These are phyloP conservation scores for Ochotona curzoniae DNA, from an alignment of 2,113 vertebrate genomes.

Conservation along the genomic window DNA sequence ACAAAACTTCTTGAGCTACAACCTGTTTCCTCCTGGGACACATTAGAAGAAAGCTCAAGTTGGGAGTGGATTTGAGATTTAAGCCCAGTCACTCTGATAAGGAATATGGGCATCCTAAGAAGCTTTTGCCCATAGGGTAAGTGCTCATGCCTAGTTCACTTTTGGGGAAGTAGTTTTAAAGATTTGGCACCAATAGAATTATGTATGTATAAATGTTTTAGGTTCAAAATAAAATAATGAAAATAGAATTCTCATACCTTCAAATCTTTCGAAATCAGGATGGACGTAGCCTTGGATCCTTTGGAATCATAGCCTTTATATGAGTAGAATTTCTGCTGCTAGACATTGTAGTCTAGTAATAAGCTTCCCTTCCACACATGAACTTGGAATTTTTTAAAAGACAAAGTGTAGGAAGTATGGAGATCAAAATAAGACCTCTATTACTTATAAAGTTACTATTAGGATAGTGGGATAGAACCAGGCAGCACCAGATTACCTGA, in stretches of 20 bases:
- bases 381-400: slow-evolving; percentile 28
- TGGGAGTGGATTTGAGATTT: no score
- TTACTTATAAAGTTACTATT: background rate
- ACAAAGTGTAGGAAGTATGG: background rate
- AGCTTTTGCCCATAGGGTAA: no score
- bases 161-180: slow-evolving; percentile 50
- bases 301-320: background rate
- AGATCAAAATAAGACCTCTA: background rate
- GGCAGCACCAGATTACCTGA: background rate
- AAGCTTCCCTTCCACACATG: background rate
- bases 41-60: no score
- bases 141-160: background rate
- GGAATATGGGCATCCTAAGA: no score
- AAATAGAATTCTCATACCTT: slow-evolving; percentile 36
- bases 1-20: no score
- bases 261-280: slow-evolving; percentile 33
- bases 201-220: background rate
- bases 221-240: slow-evolving; percentile 52
- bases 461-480: background rate
- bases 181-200: background rate
- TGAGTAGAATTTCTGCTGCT: background rate
- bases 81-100: no score
- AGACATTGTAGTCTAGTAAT: background rate
- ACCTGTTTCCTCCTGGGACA: no score
- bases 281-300: background rate